Base-by-base conservation (phyloP, 1,140 invertebrate genomes). In the Brachionus asplanchnoidis region DNA sequence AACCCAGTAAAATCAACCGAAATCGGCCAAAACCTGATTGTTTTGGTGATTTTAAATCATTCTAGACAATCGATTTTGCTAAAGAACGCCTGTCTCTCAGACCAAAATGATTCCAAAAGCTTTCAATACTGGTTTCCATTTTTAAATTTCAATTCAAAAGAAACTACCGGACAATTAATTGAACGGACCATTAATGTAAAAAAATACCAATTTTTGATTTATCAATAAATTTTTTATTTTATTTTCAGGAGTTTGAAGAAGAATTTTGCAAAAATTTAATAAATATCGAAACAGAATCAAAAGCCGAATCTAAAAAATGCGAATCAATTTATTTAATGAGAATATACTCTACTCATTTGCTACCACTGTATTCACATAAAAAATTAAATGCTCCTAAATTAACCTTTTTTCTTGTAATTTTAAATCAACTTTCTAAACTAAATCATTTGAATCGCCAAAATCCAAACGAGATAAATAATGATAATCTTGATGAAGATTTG, bases 51-150 rank as follows among this genome's bases (percentile, higher is more conserved):
- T 50, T 50, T 77, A 50, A 77, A 77, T 50, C 2, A 50, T 50
- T 23, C 42, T 8, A 46, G 26, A 26, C 17, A 77, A 26, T 77
- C 73, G 23, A 26, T 77, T 50, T 28, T 77, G 23, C 14, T 77
- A 23, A 50, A 50, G 53, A 77, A 77, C 8, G 11, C 20, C 14
- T 26, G 11, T 50, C 9, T 26, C 8, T 12, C 9, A 17, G 46
- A 75, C 9, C 20, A 46, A 20, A 28, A n/a, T 1, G 20, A 46
- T 50, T 12, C 11, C 2, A 6, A n/a, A 0, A n/a, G 9, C 5
- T 77, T 28, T 77, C 73, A 77, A 26, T 77, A 77, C 8, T 77
- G 73, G 73, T 77, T 77, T 77, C 73, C 73, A 26, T 77, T 50
- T 77, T 20, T 26, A 50, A 77, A 50, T 23, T 23, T 26, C 7